Evolutionary conservation across 2,888 invertebrate genomes (phyloP).

Genomic region (Pomacea canaliculata): DNA sequence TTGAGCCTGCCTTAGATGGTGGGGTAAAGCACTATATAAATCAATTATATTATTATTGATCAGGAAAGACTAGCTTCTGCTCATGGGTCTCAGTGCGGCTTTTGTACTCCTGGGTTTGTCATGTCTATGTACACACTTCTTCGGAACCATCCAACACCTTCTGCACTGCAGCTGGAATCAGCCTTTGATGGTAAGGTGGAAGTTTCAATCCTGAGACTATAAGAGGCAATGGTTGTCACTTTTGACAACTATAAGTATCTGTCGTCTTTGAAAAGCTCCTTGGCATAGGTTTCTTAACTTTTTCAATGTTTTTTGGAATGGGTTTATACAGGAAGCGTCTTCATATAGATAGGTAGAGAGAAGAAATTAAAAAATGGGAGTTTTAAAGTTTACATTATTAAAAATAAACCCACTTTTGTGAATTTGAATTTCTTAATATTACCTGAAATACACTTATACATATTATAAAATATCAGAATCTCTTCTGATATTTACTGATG

Average conservation of each 20-base stretch:
- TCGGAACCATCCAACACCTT: constrained; percentile 79
- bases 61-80: constrained; percentile 82
- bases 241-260: not conserved
- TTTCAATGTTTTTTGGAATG: not conserved
- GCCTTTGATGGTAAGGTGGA: constrained; percentile 57
- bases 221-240: not conserved
- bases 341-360: not conserved
- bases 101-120: constrained; percentile 95
- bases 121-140: constrained; percentile 97
- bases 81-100: constrained; percentile 96
- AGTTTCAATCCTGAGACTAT: not conserved
- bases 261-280: not conserved
- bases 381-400: not conserved
- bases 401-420: not conserved
- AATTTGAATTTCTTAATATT: not conserved
- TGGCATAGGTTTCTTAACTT: not conserved
- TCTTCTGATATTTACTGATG: too few species aligned
- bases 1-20: too few species aligned
- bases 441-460: not conserved
- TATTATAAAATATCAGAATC: too few species aligned
- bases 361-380: too few species aligned
- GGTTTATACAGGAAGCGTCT: not conserved
- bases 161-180: constrained; percentile 49
- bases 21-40: too few species aligned
- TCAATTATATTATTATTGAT: not conserved